A percentile compares a stretch with the other conserved stretches of the same genome.
Evolutionary conservation across 2,797 vertebrate genomes (phyloP).

Genomic region (Syngnathus rostellatus): DNA sequence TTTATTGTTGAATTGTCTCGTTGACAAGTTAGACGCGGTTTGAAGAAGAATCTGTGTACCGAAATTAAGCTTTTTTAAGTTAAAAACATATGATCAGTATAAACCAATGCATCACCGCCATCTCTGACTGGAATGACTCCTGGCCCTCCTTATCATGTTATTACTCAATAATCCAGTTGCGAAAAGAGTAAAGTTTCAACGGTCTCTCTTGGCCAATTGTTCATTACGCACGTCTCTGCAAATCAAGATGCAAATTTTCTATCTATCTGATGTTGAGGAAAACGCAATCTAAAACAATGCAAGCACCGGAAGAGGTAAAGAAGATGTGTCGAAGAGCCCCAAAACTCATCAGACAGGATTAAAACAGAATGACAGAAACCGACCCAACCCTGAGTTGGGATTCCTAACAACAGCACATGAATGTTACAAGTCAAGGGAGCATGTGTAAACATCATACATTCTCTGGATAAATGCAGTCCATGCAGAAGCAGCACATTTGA

Average conservation of each 20-base stretch:
- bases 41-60: neutral
- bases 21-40: neutral
- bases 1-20: neutral
- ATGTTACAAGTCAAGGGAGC: neutral
- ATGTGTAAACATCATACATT: neutral
- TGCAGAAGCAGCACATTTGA: neutral
- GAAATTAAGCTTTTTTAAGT: neutral
- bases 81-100: neutral
- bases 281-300: neutral
- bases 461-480: neutral
- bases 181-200: conserved; percentile 9
- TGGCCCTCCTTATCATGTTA: conserved; percentile 41
- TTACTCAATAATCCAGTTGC: conserved; percentile 50
- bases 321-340: neutral
- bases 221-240: neutral
- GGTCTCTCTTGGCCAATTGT: neutral
- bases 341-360: conserved; percentile 58
- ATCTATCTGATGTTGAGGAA: neutral
- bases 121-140: conserved; percentile 30
- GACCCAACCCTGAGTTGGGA: conserved; percentile 13
- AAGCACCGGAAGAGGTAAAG: neutral
- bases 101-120: conserved; percentile 18
- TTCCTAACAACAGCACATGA: neutral
- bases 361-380: conserved; percentile 40
- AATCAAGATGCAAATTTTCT: neutral